Evolutionary conservation across 1,140 invertebrate species (phyloP), one percentile per base, ranked within the genome.

Genomic region (Bombus fervidus): DNA sequence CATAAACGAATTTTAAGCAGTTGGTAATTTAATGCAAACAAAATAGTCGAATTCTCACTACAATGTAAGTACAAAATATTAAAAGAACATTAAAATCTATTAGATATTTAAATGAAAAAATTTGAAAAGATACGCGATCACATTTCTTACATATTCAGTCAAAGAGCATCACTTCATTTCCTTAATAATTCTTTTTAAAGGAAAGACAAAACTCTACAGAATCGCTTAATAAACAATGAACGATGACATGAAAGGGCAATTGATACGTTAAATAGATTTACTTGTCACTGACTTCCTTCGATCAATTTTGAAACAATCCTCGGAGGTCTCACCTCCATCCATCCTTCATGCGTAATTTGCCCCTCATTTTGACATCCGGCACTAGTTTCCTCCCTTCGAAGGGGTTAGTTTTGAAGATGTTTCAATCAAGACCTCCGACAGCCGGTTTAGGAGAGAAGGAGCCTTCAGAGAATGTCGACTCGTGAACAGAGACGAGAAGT

Each of bases 321-420:
- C n/a, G 12, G 31, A 41, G 53, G 34, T 43, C 43, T 34, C 28
- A 6, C 41, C 31, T 34, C 59, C 37, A 83, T 76, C 31, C 37
- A 77, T 82, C 79, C 43, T 75, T 81, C 72, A 72, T 66, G 39
- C 81, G 85, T 83, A 86, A 86, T 86, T 77, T 73, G 64, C 64
- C 47, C 72, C 71, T 62, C 81, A 28, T 86, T 83, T 86, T 47
- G 73, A 57, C 81, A 86, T 71, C 85, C 85, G 72, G 53, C 64
- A 59, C 57, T 77, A 83, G 80, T 83, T 82, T 71, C 85, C 47
- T 57, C 28, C 62, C 37, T 59, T 71, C 62, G 25, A 69, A 73
- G 37, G 39, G 64, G 72, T 72, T 71, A 86, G 85, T 83, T 86
- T 86, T 86, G 80, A 83, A 83, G 81, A 86, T 83, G 85, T 83